phyloP scores from a whole-genome alignment of 1,140 invertebrate species.

The Daktulosphaira vitifoliae region DNA sequence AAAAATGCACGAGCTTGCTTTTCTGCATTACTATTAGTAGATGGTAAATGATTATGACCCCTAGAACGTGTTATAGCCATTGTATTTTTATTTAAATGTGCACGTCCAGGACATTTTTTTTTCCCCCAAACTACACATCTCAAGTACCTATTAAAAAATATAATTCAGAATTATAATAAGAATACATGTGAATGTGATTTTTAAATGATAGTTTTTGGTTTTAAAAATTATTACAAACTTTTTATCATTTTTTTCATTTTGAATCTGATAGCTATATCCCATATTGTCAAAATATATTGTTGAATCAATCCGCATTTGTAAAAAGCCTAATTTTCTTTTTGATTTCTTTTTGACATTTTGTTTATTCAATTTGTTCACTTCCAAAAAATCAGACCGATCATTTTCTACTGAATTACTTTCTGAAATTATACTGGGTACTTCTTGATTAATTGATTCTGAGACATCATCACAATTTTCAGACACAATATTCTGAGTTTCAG shows the following conservation, averaged over 20 bases:
- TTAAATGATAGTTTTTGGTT: constrained; percentile 2
- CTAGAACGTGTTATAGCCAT: constrained; percentile 14
- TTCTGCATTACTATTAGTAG: constrained; percentile 16
- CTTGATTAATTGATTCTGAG: neutral
- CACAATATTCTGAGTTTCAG: neutral
- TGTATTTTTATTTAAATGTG: constrained; percentile 23
- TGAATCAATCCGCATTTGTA: constrained; percentile 28
- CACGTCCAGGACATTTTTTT: constrained; percentile 26
- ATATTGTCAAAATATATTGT: constrained; percentile 32
- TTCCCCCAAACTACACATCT: constrained; percentile 33
- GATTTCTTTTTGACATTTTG: neutral
- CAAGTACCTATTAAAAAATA: constrained; percentile 9
- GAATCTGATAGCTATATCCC: constrained; percentile 30
- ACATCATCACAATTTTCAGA: constrained; percentile 3
- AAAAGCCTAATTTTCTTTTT: constrained; percentile 11
- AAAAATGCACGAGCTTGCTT: constrained; percentile 31
- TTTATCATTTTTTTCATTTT: constrained; percentile 31
- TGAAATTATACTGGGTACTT: neutral
- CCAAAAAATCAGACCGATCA: neutral
- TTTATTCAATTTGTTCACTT: neutral
- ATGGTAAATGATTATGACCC: constrained; percentile 28
- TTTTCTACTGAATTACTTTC: neutral
- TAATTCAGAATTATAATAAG: no score
- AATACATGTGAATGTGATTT: no score
- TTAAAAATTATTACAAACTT: constrained; percentile 2